These are phyloP conservation scores for Spheniscus mendiculus DNA, from an alignment of 2,113 vertebrate genomes.

Conservation along the genomic window DNA sequence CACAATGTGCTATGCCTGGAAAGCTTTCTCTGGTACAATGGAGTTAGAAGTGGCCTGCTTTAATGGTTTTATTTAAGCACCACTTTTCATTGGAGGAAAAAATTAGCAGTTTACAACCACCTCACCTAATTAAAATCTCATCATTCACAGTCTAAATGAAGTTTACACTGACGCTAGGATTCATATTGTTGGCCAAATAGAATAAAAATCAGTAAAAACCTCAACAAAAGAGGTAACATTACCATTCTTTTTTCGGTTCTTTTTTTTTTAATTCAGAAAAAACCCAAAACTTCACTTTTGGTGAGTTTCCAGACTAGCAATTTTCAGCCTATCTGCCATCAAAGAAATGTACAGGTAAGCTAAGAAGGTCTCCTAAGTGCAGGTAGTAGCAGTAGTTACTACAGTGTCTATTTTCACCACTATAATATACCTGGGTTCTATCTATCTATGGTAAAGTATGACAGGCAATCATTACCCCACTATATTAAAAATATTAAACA, in stretches of 20 bases:
- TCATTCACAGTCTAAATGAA: not conserved
- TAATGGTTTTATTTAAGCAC: not conserved
- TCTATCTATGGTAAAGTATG: not conserved
- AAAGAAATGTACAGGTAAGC: not conserved
- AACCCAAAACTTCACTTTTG: not conserved
- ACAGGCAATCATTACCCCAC: not conserved
- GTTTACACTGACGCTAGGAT: not conserved
- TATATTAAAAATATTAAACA: not conserved
- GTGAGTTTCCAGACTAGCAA: not conserved
- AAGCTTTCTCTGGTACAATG: constrained; percentile 24
- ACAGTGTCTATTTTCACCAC: not conserved
- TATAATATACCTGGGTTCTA: not conserved
- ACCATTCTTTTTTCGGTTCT: not conserved
- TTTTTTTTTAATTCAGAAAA: not conserved
- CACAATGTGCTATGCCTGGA: constrained; percentile 43
- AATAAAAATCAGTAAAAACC: not conserved
- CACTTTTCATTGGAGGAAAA: not conserved
- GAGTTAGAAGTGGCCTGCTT: not conserved
- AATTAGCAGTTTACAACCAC: not conserved
- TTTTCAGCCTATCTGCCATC: not conserved
- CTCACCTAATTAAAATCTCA: constrained; percentile 7
- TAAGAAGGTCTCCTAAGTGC: not conserved
- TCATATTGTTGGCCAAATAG: not conserved
- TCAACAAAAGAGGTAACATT: not conserved
- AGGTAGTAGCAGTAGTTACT: not conserved